phyloP scores from a whole-genome alignment of 2,888 invertebrate species.

The Tuberolachnus salignus region DNA sequence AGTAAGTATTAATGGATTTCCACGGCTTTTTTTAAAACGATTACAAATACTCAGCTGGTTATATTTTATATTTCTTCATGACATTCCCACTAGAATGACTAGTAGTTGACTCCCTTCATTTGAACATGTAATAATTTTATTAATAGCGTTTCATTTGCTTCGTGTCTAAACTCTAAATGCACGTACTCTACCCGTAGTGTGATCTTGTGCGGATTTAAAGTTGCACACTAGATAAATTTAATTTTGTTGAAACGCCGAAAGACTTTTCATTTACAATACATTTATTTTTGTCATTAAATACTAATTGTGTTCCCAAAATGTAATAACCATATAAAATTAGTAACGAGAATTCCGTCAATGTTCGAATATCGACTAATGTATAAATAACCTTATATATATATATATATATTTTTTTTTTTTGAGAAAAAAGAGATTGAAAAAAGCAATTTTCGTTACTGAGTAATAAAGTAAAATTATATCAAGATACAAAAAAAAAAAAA shows the following conservation, averaged over 20 bases:
- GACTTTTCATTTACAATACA: no score
- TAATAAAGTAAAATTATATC: no score
- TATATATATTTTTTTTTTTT: no score
- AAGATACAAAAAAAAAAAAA: no score
- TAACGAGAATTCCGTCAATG: no score
- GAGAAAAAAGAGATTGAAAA: no score
- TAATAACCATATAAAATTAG: no score
- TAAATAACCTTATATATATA: no score
- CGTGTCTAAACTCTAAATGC: background rate
- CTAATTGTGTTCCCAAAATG: background rate
- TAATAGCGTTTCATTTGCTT: background rate
- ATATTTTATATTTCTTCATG: conserved; percentile 1
- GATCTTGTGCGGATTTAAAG: background rate
- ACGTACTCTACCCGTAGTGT: background rate
- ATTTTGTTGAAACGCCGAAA: background rate
- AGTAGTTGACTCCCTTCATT: background rate
- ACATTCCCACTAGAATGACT: background rate
- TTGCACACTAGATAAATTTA: conserved; percentile 1
- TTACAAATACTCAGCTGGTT: background rate
- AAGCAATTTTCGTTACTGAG: no score
- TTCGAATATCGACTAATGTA: no score
- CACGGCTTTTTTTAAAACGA: background rate
- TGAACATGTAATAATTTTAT: background rate
- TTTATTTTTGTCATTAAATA: background rate
- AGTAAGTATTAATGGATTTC: no score